Evolutionary conservation across 2,888 invertebrate species (phyloP).

Genomic region (Rotaria socialis): DNA sequence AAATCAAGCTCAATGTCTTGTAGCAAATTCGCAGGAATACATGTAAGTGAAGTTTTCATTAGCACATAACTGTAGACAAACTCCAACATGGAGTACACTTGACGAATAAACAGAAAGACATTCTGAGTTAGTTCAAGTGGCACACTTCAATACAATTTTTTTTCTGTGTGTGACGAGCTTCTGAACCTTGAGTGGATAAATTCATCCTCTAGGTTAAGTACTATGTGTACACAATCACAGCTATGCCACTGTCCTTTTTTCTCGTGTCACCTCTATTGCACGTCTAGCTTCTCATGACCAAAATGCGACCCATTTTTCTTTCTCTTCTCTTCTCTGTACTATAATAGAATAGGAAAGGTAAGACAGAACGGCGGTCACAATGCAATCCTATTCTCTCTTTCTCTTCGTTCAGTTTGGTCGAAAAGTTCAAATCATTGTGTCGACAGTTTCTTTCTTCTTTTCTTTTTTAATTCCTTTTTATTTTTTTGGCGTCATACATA

Average conservation of each 20-base stretch:
- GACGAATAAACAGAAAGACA: not conserved
- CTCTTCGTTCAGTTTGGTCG: not conserved
- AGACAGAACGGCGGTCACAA: constrained; percentile 23
- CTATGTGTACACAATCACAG: not conserved
- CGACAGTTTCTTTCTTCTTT: not conserved
- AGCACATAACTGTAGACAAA: no score
- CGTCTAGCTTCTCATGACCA: not conserved
- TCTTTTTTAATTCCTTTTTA: not conserved
- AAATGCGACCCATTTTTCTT: not conserved
- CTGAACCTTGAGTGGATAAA: constrained; percentile 4
- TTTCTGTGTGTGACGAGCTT: not conserved
- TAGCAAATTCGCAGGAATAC: not conserved
- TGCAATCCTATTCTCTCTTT: not conserved
- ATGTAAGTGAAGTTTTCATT: not conserved
- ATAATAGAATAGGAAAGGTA: constrained; percentile 20
- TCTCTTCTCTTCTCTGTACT: not conserved
- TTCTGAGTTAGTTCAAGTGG: not conserved
- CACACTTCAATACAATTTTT: not conserved
- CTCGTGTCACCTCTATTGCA: not conserved
- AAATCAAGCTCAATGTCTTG: not conserved
- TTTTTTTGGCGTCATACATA: not conserved
- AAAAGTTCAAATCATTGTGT: constrained; percentile 1
- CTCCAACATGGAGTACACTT: no score
- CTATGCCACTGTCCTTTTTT: constrained; percentile 23
- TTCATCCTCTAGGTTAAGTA: not conserved